Conservation (phyloP, 2,797 vertebrate genomes). For the Cyprinella venusta region DNA sequence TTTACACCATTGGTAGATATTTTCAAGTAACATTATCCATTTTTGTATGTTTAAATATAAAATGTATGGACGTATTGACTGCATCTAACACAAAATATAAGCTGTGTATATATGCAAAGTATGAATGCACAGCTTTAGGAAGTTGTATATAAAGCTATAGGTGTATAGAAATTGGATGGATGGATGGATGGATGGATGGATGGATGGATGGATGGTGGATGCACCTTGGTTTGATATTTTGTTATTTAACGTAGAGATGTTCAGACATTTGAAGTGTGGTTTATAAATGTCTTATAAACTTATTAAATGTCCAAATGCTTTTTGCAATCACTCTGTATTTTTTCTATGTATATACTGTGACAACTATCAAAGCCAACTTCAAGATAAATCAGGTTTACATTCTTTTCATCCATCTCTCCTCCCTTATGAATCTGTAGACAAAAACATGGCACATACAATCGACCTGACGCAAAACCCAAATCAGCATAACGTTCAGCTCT, state of each 20-base stretch:
- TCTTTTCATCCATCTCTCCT: background rate
- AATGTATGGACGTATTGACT: background rate
- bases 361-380: constrained; percentile 1
- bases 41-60: background rate
- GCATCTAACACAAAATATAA: background rate
- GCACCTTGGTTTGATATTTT: background rate
- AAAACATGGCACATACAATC: constrained; percentile 1
- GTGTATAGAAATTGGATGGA: no score
- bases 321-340: no score
- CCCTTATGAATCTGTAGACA: background rate
- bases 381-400: constrained; percentile 11
- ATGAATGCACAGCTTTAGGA: background rate
- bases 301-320: background rate
- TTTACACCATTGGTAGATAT: no score
- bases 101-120: background rate
- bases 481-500: constrained; percentile 10
- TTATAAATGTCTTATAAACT: no score
- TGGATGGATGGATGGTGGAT: background rate
- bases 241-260: background rate
- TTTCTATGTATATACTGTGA: constrained; percentile 2
- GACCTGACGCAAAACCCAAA: background rate
- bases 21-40: background rate
- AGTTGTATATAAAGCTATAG: background rate
- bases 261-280: background rate
- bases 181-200: no score